phyloP scores from a whole-genome alignment of 2,797 vertebrate species.

The Periparus ater region DNA sequence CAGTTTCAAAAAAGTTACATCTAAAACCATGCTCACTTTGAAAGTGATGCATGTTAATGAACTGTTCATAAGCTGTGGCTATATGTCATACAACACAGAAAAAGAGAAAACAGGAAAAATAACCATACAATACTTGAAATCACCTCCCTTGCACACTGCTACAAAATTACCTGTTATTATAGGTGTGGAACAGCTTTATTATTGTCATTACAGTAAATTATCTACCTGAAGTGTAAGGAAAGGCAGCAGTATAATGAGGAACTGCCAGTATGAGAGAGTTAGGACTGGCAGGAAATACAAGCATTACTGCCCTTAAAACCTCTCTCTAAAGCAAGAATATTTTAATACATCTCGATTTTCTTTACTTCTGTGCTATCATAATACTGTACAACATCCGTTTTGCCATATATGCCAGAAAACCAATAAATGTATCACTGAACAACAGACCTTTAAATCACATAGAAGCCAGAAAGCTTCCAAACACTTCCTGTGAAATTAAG shows the following conservation, averaged over 20 bases:
- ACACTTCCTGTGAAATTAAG: neutral
- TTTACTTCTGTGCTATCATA: neutral
- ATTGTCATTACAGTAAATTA: neutral
- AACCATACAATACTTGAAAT: neutral
- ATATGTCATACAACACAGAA: neutral
- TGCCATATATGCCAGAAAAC: neutral
- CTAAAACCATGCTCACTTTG: neutral
- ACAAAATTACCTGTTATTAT: neutral
- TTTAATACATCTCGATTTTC: neutral
- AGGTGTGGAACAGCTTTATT: neutral
- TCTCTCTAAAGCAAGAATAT: neutral
- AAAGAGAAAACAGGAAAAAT: slow-evolving; percentile 3
- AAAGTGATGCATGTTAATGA: neutral
- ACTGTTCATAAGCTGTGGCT: neutral
- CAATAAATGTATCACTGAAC: neutral
- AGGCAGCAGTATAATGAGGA: neutral
- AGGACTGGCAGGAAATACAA: neutral
- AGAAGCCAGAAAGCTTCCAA: neutral
- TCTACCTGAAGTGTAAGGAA: neutral
- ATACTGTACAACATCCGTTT: neutral
- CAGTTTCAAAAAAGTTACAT: neutral
- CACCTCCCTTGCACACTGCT: neutral
- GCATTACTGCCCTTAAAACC: neutral
- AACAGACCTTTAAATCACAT: neutral
- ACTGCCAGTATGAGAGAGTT: neutral